phyloP scores from a whole-genome alignment of 2,888 invertebrate genomes.

The Sepioteuthis lessoniana region DNA sequence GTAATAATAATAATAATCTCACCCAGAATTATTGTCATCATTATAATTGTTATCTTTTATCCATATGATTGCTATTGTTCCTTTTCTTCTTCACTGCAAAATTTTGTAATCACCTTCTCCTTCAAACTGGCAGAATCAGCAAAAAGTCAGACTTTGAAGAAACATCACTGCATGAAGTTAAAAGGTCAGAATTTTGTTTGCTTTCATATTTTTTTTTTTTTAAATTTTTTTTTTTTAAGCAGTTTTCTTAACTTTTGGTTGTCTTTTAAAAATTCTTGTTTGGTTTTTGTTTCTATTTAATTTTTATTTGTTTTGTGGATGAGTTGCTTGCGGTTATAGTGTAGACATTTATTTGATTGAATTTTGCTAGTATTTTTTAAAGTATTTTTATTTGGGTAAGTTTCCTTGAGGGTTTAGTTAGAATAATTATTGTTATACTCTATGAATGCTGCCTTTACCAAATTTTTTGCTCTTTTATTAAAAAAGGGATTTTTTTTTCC shows the following conservation, averaged over 20 bases:
- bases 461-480: neutral
- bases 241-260: neutral
- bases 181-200: slow-evolving; percentile 43
- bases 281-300: neutral
- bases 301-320: neutral
- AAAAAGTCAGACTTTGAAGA: slow-evolving; percentile 47
- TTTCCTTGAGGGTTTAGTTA: neutral
- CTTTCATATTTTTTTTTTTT: neutral
- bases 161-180: slow-evolving; percentile 43
- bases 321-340: neutral
- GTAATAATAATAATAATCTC: neutral
- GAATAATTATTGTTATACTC: neutral
- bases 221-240: neutral
- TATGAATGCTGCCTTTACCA: neutral
- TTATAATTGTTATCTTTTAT: neutral
- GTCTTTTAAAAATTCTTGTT: neutral
- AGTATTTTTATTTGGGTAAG: neutral
- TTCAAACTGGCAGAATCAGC: slow-evolving; percentile 43
- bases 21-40: neutral
- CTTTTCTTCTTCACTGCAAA: neutral
- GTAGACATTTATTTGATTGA: neutral
- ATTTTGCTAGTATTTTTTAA: neutral
- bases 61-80: neutral
- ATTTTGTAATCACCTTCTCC: slow-evolving; percentile 25
- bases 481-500: neutral